Conservation (phyloP, 2,888 invertebrate species). For the Cancer borealis region DNA sequence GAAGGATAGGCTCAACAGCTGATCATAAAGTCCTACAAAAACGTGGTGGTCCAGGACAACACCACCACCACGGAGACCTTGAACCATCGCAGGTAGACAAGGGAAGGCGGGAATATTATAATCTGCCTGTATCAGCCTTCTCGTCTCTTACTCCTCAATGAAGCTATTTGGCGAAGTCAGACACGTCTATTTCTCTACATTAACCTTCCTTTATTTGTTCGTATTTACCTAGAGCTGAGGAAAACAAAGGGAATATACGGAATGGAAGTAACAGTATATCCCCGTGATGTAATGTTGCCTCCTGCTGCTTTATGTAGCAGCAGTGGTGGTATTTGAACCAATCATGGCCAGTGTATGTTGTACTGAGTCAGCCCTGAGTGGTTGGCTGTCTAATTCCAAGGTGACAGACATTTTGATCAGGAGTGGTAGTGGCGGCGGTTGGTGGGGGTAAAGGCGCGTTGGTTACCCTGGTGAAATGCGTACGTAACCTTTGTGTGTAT, state of each 20-base stretch:
- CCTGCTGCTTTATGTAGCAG: neutral
- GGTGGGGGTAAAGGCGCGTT: neutral
- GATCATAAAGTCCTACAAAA: slow-evolving; percentile 57
- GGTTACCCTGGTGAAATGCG: slow-evolving; percentile 35
- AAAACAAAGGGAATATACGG: neutral
- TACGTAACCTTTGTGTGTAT: slow-evolving; percentile 33
- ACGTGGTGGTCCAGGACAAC: slow-evolving; percentile 9
- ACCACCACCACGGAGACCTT: neutral
- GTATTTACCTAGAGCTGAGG: neutral
- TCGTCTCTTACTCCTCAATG: neutral
- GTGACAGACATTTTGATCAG: slow-evolving; percentile 11
- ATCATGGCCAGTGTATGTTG: neutral
- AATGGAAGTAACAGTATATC: neutral
- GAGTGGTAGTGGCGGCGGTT: neutral
- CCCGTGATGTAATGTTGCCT: neutral
- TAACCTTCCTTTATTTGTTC: neutral
- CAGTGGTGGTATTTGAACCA: slow-evolving; percentile 20
- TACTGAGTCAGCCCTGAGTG: neutral
- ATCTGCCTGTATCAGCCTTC: neutral
- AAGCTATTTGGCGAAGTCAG: neutral
- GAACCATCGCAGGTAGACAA: neutral
- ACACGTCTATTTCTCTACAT: neutral
- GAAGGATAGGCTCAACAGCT: slow-evolving; percentile 68
- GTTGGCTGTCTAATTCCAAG: slow-evolving; percentile 31
- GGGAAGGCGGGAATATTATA: neutral